Conservation (phyloP, 2,797 vertebrate genomes). For the Bradypus variegatus region DNA sequence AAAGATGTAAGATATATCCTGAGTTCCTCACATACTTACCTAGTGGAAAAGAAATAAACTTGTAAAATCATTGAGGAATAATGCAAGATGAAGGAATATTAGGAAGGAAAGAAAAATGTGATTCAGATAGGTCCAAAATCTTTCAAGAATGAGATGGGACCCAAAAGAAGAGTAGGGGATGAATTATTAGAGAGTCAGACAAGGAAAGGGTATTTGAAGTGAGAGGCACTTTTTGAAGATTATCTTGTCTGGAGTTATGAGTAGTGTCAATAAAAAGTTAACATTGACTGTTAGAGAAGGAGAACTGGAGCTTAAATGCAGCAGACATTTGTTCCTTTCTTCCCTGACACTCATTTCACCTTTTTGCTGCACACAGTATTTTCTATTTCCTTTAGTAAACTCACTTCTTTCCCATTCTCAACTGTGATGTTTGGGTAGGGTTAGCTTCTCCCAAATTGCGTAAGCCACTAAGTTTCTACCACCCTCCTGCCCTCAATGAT, state of each 20-base stretch:
- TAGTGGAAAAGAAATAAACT: not conserved
- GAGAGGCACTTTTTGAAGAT: not conserved
- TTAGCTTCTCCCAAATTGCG: not conserved
- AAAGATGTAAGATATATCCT: not conserved
- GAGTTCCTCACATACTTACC: not conserved
- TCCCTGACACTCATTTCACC: not conserved
- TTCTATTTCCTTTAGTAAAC: not conserved
- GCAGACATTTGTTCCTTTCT: not conserved
- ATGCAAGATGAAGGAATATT: not conserved
- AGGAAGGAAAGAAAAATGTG: not conserved
- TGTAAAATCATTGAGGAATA: not conserved
- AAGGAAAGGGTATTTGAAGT: not conserved
- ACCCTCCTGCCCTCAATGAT: not conserved
- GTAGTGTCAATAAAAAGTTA: not conserved
- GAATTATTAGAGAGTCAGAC: not conserved
- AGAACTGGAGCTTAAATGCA: not conserved
- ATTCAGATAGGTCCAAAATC: not conserved
- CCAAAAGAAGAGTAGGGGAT: not conserved
- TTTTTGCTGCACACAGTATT: not conserved
- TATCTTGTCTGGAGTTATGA: not conserved
- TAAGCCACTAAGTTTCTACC: not conserved
- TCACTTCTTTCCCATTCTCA: not conserved
- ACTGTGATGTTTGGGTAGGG: not conserved
- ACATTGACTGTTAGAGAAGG: not conserved
- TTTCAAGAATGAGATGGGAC: not conserved